Evolutionary conservation across 2,797 vertebrate genomes (phyloP).

Genomic region (Pseudochirops corinnae): DNA sequence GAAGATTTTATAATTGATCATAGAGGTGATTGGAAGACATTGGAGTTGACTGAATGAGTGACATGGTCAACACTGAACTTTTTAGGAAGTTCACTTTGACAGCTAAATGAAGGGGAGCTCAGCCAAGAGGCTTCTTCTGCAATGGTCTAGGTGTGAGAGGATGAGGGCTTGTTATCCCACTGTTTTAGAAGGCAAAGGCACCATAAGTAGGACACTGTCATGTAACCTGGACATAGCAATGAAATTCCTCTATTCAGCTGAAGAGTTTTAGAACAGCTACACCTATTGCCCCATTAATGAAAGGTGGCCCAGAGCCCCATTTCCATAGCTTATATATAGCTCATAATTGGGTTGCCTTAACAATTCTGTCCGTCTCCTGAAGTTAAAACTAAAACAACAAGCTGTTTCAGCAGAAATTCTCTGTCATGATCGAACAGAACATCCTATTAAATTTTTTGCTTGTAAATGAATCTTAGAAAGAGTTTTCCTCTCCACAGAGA

Average conservation of each 20-base stretch:
- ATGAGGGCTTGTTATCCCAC: background rate
- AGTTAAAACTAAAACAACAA: slow-evolving; percentile 82
- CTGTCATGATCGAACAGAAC: slow-evolving; percentile 79
- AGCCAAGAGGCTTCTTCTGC: background rate
- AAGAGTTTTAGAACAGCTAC: slow-evolving; percentile 51
- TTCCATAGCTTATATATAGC: slow-evolving; percentile 61
- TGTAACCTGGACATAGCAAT: background rate
- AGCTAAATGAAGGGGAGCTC: background rate
- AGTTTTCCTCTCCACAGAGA: slow-evolving; percentile 78
- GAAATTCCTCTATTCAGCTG: slow-evolving; percentile 35
- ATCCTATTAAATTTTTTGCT: slow-evolving; percentile 85
- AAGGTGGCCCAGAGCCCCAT: slow-evolving; percentile 58
- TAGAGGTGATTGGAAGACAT: background rate
- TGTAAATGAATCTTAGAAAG: slow-evolving; percentile 87
- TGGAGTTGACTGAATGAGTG: background rate
- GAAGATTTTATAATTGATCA: background rate
- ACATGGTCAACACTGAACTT: background rate
- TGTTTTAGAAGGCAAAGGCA: slow-evolving; percentile 20
- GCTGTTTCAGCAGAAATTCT: slow-evolving; percentile 74
- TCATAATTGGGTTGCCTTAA: slow-evolving; percentile 76
- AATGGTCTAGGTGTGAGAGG: background rate
- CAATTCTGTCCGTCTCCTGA: slow-evolving; percentile 76
- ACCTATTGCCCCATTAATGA: slow-evolving; percentile 1
- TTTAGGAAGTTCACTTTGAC: background rate
- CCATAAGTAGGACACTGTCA: slow-evolving; percentile 10